A percentile compares a stretch with the other conserved stretches of the same genome.
phyloP scores from a whole-genome alignment of 2,113 vertebrate genomes.

The Sakesphorus luctuosus region DNA sequence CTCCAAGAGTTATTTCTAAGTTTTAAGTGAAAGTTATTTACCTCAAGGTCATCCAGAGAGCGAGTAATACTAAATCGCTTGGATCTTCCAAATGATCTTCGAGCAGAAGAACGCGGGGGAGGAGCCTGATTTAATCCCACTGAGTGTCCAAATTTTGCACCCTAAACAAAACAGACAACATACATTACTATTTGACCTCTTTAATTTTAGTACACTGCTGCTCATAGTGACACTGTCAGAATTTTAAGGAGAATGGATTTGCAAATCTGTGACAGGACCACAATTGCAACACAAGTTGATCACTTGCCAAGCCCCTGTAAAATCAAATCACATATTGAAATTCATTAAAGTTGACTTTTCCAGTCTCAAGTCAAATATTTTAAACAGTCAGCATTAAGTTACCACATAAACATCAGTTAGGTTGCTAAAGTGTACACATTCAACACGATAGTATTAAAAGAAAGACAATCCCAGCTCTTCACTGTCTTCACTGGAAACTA shows the following conservation, averaged over 20 bases:
- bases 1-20: background rate
- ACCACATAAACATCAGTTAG: background rate
- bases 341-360: background rate
- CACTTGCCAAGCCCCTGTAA: background rate
- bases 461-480: background rate
- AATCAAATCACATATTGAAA: background rate
- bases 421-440: background rate
- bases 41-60: conserved; percentile 94
- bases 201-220: background rate
- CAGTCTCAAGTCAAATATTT: background rate
- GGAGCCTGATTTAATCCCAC: conserved; percentile 81
- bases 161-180: conserved; percentile 72
- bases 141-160: conserved; percentile 80
- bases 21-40: conserved; percentile 63
- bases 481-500: background rate
- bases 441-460: background rate
- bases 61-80: conserved; percentile 90
- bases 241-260: background rate
- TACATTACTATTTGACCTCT: background rate
- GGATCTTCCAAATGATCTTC: conserved; percentile 89
- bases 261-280: background rate
- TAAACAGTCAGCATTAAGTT: background rate
- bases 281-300: background rate
- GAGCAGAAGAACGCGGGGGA: conserved; percentile 79
- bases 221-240: background rate